A percentile compares a stretch with the other conserved stretches of the same genome.
phyloP scores from a whole-genome alignment of 23 tunicate species.

The Trididemnum nubilum region DNA sequence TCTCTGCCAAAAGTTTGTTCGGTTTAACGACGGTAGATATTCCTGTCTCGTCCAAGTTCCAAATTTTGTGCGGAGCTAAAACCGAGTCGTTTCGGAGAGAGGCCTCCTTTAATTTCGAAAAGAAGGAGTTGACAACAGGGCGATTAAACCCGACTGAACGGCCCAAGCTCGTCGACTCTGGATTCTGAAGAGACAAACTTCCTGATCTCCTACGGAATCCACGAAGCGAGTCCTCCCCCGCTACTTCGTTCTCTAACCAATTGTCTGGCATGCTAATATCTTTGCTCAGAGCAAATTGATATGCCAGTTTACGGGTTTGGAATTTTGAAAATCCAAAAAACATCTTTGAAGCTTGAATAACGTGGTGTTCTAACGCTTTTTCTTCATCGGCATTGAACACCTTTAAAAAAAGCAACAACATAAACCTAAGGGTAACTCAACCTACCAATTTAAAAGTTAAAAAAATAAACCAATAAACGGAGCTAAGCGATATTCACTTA shows the following conservation, averaged over 20 bases:
- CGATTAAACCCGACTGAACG: no score
- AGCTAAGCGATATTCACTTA: background rate
- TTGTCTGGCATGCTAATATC: slow-evolving; percentile 19
- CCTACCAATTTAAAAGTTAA: background rate
- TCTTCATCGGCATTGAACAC: slow-evolving; percentile 20
- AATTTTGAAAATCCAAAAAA: slow-evolving; percentile 26
- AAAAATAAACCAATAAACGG: background rate
- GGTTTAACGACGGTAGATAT: slow-evolving; percentile 44
- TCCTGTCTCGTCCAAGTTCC: slow-evolving; percentile 54
- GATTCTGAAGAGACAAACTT: slow-evolving; percentile 25
- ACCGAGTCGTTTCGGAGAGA: background rate
- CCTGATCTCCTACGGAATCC: slow-evolving; percentile 41
- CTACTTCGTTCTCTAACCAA: slow-evolving; percentile 4
- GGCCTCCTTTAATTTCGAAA: slow-evolving; percentile 9
- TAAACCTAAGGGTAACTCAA: background rate
- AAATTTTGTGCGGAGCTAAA: slow-evolving; percentile 27
- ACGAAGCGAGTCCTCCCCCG: slow-evolving; percentile 35
- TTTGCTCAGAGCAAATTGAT: slow-evolving; percentile 25
- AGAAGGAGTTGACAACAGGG: slow-evolving; percentile 31
- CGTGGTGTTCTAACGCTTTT: slow-evolving; percentile 3
- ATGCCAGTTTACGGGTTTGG: slow-evolving; percentile 12
- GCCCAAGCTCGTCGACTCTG: slow-evolving; percentile 41
- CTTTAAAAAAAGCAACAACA: background rate
- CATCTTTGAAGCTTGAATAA: slow-evolving; percentile 1
- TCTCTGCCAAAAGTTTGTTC: slow-evolving; percentile 10